Base-by-base conservation (phyloP, 1,140 invertebrate genomes). In the Hesperophylax magnus region DNA sequence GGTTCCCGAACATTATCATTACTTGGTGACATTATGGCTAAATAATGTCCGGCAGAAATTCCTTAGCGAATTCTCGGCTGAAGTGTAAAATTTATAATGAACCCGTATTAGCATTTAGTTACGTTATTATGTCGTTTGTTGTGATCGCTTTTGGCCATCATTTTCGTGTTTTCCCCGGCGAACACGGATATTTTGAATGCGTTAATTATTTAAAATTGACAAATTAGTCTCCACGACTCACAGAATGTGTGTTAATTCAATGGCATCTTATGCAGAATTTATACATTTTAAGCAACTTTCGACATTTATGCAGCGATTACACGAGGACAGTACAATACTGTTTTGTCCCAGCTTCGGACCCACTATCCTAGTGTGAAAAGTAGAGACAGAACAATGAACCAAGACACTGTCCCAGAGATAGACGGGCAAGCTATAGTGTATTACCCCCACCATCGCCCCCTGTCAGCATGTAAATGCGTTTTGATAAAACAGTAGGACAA, bases 21-120 rank as follows among this genome's bases (percentile, higher is more conserved):
- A 31, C 74, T 24, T 20, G 17, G 20, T 60, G 74, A 76, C 54
- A 47, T 76, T 61, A 61, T 39, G 18, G 9, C 20, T 18, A 15
- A 22, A 11, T 27, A 54, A 56, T 56, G 20, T 47, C 69, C 11
- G 20, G 5, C 5, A 5, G 18, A 54, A 20, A 72, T 72, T 72
- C 47, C 69, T 72, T 8, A 52, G 20, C 18, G 53, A 72, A 72
- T 72, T 72, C 69, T 72, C 47, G 39, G 69, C 20, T 24, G 18
- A 53, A 72, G 47, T 72, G 53, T 72, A 72, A 53, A 72, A 72
- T 72, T 72, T 72, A 72, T 72, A 72, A 72, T 72, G 69, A 54
- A 72, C 47, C 7, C 20, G 47, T 72, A 72, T 72, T 54, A 54
- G 47, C 69, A 72, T 72, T 54, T 72, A 2, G 69, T 72, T 27